phyloP scores from a whole-genome alignment of 37 sponge, comb jelly and placozoan species.

The Spongilla lacustris region DNA sequence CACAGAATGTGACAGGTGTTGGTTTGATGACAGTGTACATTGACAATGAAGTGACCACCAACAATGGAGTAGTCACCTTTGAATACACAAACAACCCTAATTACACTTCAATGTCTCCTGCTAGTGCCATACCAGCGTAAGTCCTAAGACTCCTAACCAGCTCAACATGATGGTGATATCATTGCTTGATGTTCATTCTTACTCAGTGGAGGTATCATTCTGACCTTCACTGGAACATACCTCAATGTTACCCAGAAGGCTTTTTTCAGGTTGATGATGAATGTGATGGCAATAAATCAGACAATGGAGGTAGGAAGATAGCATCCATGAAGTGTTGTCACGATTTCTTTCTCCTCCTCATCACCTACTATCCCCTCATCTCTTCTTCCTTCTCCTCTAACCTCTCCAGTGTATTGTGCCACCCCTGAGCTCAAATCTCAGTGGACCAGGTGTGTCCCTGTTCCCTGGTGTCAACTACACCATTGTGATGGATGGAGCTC shows the following conservation, averaged over 20 bases:
- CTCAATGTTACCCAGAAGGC: conserved; percentile 45
- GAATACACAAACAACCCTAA: conserved; percentile 40
- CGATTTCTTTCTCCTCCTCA: too few species aligned
- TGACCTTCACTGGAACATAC: conserved; percentile 49
- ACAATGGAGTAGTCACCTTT: conserved; percentile 31
- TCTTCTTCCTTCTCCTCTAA: not conserved
- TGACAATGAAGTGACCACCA: conserved; percentile 9
- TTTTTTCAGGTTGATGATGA: conserved; percentile 2
- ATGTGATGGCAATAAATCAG: too few species aligned
- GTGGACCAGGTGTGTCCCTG: conserved; percentile 8
- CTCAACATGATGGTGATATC: not conserved
- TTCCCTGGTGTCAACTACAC: conserved; percentile 11
- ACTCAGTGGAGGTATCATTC: conserved; percentile 56
- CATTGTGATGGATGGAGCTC: conserved; percentile 23
- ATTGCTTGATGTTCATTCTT: not conserved
- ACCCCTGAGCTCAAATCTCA: too few species aligned
- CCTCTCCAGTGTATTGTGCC: not conserved
- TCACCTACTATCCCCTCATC: not conserved
- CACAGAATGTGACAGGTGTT: conserved; percentile 3
- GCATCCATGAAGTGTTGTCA: too few species aligned
- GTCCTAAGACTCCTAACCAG: conserved; percentile 8
- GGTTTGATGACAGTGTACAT: conserved; percentile 13
- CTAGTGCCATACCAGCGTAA: conserved; percentile 44
- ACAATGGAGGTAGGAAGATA: too few species aligned
- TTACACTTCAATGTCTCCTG: conserved; percentile 28